Base-by-base conservation (phyloP, 2,888 invertebrate genomes). In the Heliconius hortense region DNA sequence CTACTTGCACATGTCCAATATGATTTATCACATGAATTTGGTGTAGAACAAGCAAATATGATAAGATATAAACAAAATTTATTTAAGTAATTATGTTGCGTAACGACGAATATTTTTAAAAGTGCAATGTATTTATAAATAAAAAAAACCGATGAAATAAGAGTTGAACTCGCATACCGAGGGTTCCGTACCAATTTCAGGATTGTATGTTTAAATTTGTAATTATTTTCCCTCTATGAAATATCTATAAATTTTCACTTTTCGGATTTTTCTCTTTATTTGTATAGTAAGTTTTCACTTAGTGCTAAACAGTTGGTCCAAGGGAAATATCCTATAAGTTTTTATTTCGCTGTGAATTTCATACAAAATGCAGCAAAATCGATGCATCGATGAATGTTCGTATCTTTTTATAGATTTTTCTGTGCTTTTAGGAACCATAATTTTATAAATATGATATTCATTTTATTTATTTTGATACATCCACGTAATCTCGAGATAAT, bases 41-140 rank as follows among this genome's bases (percentile, higher is more conserved):
- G 56, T 70, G 26, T 31, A 53, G n/a, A 39, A 59, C 35, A 69
- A 69, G 64, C 39, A 75, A 59, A 35, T 60, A 10, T 39, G 75
- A 77, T 75, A 75, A 77, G 72, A 64, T 53, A 69, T 31, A 35
- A 24, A 53, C 11, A 11, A 56, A 64, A 48, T 67, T n/a, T 70
- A 28, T 74, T 69, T 66, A 66, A 75, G 56, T 66, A 73, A 53
- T 67, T 70, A 62, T 26, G 31, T 77, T 73, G 39, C 53, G 48
- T 73, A 69, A 75, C 39, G 31, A 21, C 4, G 43, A 35, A 39
- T 56, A 15, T 21, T 67, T 67, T n/a, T 39, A 24, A 24, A 39
- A 15, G 11, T 11, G 13, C 13, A 39, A 66, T 26, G 0, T 60
- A 60, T 60, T 24, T 60, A 11, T 59, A 24, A n/a, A 53, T 15